Evolutionary conservation across 2,797 vertebrate species (phyloP).

Genomic region (Bradypodion ventrale): DNA sequence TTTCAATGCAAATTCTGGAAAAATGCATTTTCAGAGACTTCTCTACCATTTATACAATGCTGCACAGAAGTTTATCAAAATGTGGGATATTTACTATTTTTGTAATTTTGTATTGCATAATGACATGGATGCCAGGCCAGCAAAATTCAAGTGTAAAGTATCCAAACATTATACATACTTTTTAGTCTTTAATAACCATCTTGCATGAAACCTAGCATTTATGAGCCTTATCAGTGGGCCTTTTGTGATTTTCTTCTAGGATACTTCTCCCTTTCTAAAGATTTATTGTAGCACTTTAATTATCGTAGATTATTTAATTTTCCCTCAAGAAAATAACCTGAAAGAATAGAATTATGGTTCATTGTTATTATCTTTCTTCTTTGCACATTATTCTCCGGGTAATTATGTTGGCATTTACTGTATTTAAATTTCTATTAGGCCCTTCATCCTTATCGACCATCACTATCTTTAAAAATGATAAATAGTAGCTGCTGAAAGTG

Average conservation of each 20-base stretch:
- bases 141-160: not conserved
- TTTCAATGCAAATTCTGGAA: not conserved
- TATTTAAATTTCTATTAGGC: conserved; percentile 35
- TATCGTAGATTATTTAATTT: conserved; percentile 12
- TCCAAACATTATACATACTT: not conserved
- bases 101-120: not conserved
- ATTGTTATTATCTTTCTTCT: conserved; percentile 22
- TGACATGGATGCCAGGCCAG: conserved; percentile 5
- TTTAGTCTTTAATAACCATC: not conserved
- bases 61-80: not conserved
- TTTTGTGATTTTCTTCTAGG: conserved; percentile 5
- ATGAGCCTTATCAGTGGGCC: not conserved
- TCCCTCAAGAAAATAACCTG: not conserved
- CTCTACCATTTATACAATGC: not conserved
- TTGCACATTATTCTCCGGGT: not conserved
- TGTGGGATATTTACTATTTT: not conserved
- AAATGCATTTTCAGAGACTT: not conserved
- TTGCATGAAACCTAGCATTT: not conserved
- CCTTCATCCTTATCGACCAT: conserved; percentile 38
- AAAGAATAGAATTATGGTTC: conserved; percentile 27
- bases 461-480: conserved; percentile 31
- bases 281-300: conserved; percentile 17
- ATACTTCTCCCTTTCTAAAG: not conserved
- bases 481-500: conserved; percentile 28
- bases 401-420: conserved; percentile 16